Percentiles rank a stretch among this genome's conserved stretches.
phyloP scores from a whole-genome alignment of 1,140 invertebrate species.

The Ganaspis sp. region DNA sequence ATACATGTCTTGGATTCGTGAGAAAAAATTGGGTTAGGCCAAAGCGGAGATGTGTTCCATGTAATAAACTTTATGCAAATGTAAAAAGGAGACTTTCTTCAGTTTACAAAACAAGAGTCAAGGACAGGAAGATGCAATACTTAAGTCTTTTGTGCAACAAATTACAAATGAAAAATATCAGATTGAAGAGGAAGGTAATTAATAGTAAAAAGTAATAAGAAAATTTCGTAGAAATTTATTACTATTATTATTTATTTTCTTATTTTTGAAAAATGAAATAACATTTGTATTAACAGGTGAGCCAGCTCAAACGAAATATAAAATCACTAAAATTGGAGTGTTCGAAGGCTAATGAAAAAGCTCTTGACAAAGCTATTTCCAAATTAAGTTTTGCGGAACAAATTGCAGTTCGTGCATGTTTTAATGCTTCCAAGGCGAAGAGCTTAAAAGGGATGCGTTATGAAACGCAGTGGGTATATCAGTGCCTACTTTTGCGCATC shows the following conservation, averaged over 20 bases:
- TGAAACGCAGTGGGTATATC: slow-evolving; percentile 38
- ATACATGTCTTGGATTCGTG: not conserved
- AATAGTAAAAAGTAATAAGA: not conserved
- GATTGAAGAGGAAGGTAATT: not conserved
- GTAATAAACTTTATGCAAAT: not conserved
- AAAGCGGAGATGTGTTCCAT: not conserved
- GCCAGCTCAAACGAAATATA: not conserved
- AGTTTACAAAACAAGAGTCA: not conserved
- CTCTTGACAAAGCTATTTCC: not conserved
- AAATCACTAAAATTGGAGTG: not conserved
- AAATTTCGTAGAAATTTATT: too few relatives aligned
- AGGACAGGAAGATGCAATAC: not conserved
- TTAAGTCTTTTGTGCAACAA: not conserved
- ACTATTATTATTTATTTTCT: not conserved
- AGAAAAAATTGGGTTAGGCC: not conserved
- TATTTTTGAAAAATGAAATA: not conserved
- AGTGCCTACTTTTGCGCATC: slow-evolving; percentile 41
- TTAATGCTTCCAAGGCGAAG: not conserved
- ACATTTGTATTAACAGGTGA: not conserved
- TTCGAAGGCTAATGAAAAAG: not conserved
- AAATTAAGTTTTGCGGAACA: not conserved
- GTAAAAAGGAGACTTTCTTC: not conserved
- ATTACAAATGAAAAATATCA: not conserved
- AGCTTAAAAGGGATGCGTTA: not conserved
- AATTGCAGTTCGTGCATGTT: not conserved